Conservation (phyloP, 1,140 invertebrate genomes). For the Pollicipes pollicipes region DNA sequence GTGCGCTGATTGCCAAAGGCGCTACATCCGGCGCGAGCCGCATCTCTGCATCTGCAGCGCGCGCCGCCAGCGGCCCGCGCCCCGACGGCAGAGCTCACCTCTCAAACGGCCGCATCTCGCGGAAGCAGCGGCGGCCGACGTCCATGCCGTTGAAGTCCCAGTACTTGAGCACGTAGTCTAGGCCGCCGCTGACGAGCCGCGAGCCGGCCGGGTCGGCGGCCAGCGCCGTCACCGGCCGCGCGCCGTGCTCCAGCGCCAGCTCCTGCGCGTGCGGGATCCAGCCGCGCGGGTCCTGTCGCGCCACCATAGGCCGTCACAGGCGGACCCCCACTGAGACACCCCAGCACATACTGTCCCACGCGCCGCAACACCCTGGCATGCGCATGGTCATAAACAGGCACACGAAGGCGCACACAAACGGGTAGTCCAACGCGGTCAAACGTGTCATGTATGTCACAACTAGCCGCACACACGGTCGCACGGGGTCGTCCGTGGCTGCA, state of each 20-base stretch:
- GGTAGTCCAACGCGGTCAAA: conserved; percentile 4
- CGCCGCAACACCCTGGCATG: conserved; percentile 7
- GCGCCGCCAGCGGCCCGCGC: no score
- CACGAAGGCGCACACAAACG: conserved; percentile 3
- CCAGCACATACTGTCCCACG: conserved; percentile 9
- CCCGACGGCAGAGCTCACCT: conserved; percentile 31
- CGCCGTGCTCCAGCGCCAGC: conserved; percentile 65
- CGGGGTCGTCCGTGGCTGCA: no score
- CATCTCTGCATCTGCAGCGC: no score
- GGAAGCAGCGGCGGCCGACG: conserved; percentile 66
- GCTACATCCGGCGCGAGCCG: no score
- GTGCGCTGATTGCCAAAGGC: no score
- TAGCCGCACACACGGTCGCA: no score
- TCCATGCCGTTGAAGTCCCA: conserved; percentile 99
- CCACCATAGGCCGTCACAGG: background rate
- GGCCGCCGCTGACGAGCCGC: conserved; percentile 52
- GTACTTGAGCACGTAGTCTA: conserved; percentile 88
- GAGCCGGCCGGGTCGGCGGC: conserved; percentile 82
- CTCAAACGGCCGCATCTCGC: conserved; percentile 82
- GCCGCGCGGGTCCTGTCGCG: conserved; percentile 31
- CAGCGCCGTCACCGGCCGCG: conserved; percentile 66
- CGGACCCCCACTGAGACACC: conserved; percentile 27
- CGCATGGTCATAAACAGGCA: conserved; percentile 6
- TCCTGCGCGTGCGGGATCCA: conserved; percentile 63
- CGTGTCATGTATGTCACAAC: no score